These are phyloP conservation scores for Nemotelus pantherinus DNA, from an alignment of 2,888 invertebrate genomes.

Conservation along the genomic window DNA sequence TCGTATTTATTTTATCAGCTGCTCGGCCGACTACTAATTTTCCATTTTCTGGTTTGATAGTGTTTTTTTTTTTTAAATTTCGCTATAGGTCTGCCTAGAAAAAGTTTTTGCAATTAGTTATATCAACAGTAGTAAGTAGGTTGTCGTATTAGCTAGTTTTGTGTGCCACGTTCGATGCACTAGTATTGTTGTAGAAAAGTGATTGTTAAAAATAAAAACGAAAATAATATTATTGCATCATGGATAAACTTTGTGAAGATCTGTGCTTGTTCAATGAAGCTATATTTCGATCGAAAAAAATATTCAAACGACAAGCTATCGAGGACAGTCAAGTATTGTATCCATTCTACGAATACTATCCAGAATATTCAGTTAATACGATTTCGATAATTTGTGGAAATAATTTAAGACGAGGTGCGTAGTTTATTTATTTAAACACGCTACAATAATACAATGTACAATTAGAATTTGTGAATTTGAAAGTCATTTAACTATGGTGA, in stretches of 20 bases:
- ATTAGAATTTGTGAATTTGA: too few species aligned
- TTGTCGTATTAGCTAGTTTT: too few species aligned
- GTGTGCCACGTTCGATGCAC: slow-evolving; percentile 12
- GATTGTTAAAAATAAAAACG: not conserved
- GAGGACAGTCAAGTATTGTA: slow-evolving; percentile 7
- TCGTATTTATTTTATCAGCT: slow-evolving; percentile 29
- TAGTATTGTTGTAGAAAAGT: not conserved
- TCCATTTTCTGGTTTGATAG: not conserved
- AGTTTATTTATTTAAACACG: too few species aligned
- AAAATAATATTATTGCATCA: not conserved
- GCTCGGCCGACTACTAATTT: slow-evolving; percentile 2
- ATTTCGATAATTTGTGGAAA: slow-evolving; percentile 45
- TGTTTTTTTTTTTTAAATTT: not conserved
- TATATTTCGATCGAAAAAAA: slow-evolving; percentile 3
- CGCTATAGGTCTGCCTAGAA: not conserved
- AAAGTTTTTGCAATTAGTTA: slow-evolving; percentile 8
- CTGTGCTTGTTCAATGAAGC: slow-evolving; percentile 32
- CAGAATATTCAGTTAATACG: slow-evolving; percentile 25
- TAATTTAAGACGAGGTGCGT: slow-evolving; percentile 42
- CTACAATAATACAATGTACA: too few species aligned
- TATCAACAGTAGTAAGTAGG: not conserved
- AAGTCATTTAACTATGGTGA: too few species aligned
- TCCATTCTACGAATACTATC: slow-evolving; percentile 14
- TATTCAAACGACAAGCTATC: not conserved
- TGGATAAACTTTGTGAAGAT: slow-evolving; percentile 47